These are phyloP conservation scores for Pangasius mekongensis DNA, from an alignment of 2,797 vertebrate genomes.

Conservation along the genomic window DNA sequence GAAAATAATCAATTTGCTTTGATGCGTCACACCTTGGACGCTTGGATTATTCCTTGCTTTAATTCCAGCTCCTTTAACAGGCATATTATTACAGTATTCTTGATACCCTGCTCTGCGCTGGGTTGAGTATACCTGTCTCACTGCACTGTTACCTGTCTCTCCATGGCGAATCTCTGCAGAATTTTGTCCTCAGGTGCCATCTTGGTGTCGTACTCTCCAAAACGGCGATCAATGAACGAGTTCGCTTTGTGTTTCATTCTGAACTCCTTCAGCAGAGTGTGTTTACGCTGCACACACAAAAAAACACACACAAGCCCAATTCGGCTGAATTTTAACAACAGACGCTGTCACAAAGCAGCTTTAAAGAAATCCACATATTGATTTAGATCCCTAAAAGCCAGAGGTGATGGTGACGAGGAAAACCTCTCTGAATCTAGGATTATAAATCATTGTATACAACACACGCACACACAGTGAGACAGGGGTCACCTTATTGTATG, in stretches of 20 bases:
- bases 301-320: neutral
- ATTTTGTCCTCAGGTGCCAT: conserved; percentile 93
- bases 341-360: neutral
- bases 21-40: neutral
- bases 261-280: conserved; percentile 92
- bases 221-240: conserved; percentile 86
- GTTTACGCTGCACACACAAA: conserved; percentile 80
- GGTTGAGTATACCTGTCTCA: neutral
- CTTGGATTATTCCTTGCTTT: neutral
- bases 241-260: conserved; percentile 84
- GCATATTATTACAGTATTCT: neutral
- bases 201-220: conserved; percentile 88
- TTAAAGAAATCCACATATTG: too few relatives aligned
- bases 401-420: neutral
- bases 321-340: too few relatives aligned
- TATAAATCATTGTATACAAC: neutral
- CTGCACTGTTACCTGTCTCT: conserved; percentile 84
- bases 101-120: neutral
- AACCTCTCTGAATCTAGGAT: neutral
- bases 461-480: neutral
- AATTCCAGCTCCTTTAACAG: neutral
- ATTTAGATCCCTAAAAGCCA: neutral
- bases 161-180: conserved; percentile 88
- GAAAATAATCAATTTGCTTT: neutral
- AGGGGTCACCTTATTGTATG: neutral